Conservation (phyloP, 2,888 invertebrate species). For the Netelia fuscicornis region DNA sequence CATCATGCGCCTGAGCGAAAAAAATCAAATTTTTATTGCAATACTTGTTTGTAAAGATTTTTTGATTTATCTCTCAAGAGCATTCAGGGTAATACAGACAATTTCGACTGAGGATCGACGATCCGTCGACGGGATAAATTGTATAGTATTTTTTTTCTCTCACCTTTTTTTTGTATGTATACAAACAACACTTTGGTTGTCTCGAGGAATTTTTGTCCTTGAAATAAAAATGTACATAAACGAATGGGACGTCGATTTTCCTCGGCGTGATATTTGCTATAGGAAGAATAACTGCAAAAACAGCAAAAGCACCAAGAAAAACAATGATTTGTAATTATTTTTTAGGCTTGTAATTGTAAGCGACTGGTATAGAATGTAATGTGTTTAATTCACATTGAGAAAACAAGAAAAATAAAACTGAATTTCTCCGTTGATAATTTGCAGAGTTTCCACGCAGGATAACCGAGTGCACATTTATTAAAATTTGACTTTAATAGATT, state of each 20-base stretch:
- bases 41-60: neutral
- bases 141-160: slow-evolving; percentile 19
- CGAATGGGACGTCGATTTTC: slow-evolving; percentile 9
- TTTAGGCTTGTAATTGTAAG: slow-evolving; percentile 54
- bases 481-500: slow-evolving; percentile 41
- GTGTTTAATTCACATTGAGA: slow-evolving; percentile 35
- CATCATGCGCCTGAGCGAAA: slow-evolving; percentile 27
- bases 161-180: slow-evolving; percentile 3
- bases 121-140: slow-evolving; percentile 26
- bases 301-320: slow-evolving; percentile 1
- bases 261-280: neutral
- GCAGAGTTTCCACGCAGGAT: slow-evolving; percentile 19
- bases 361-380: slow-evolving; percentile 52
- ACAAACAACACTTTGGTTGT: slow-evolving; percentile 9
- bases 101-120: slow-evolving; percentile 17
- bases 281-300: slow-evolving; percentile 5
- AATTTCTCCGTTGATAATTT: slow-evolving; percentile 5
- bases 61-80: slow-evolving; percentile 21
- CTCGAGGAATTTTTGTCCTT: neutral
- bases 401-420: slow-evolving; percentile 12
- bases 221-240: slow-evolving; percentile 55
- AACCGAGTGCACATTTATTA: slow-evolving; percentile 43
- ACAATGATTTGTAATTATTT: slow-evolving; percentile 59
- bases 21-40: slow-evolving; percentile 34
- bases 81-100: slow-evolving; percentile 48